Base-by-base conservation (phyloP, 1,140 invertebrate species). In the Wasmannia auropunctata region DNA sequence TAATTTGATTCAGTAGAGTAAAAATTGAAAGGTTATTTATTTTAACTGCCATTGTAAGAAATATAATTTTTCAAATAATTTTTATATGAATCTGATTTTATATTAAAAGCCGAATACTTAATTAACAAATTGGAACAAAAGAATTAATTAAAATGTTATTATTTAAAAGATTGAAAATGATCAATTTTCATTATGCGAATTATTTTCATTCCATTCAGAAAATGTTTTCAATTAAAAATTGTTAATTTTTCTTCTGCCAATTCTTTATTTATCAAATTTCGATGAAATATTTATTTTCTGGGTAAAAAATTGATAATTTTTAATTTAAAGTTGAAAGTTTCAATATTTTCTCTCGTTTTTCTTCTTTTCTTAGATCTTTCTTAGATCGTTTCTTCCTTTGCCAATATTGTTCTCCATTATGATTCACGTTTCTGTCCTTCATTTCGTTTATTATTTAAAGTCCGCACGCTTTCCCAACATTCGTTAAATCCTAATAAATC, bases 91-190 rank as follows among this genome's bases (percentile, higher is more conserved):
- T 62, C n/a, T 22, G 34, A 16, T 14, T 46, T 77, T 31, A n/a
- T n/a, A n/a, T n/a, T n/a, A n/a, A n/a, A n/a, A n/a, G 0, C 3
- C 6, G 3, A 19, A 65, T 25, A 79, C 4, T 25, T 34, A 34
- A 43, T 49, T 2, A 49, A 25, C 0, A 4, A 49, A 67, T 8
- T 2, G 6, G 34, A 16, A 14, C 0, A 28, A 4, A 76, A 76
- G 31, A 74, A 16, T 74, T 34, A 54, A 56, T 74, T 54, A 16
- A 1, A 54, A 6, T 74, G 11, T 75, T 75, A 75, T 56, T 7
- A 3, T 19, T 37, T 1, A 75, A 74, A 16, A n/a, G 19, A 7
- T 54, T 63, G 6, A 63, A 37, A 11, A 14, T 3, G 11, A 25
- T 67, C 1, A 19, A 60, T 67, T 49, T 65, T 77, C 3, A 31